Conservation (phyloP, 2,888 invertebrate genomes). For the Campaea margaritaria region DNA sequence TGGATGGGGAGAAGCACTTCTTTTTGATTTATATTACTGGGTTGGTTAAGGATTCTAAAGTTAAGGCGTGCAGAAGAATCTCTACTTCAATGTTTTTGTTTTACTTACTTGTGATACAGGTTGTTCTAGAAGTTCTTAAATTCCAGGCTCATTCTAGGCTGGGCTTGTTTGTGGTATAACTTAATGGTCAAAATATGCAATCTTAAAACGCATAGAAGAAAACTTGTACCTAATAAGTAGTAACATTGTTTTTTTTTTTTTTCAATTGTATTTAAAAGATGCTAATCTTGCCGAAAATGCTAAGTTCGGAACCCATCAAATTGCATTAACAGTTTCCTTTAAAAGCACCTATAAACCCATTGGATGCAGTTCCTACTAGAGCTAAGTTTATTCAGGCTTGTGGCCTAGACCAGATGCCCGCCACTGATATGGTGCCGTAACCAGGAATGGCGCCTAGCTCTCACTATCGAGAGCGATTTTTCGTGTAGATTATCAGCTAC, state of each 20-base stretch:
- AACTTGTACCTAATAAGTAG: too few species aligned
- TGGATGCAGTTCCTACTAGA: neutral
- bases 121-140: too few species aligned
- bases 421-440: conserved; percentile 44
- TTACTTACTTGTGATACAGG: too few species aligned
- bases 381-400: conserved; percentile 29
- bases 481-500: conserved; percentile 27
- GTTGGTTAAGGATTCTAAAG: neutral
- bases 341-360: neutral
- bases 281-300: neutral
- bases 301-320: neutral
- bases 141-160: too few species aligned
- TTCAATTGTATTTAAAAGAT: too few species aligned
- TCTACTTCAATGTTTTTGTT: neutral
- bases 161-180: too few species aligned
- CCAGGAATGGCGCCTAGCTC: conserved; percentile 35
- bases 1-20: conserved; percentile 46
- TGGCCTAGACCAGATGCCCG: conserved; percentile 46
- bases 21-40: conserved; percentile 46
- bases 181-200: too few species aligned
- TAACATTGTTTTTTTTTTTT: too few species aligned
- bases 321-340: neutral
- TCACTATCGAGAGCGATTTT: conserved; percentile 36
- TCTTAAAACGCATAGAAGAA: too few species aligned
- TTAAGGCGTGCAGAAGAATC: neutral